phyloP scores from a whole-genome alignment of 2,888 invertebrate species.

The Lithophane semibrunnea region DNA sequence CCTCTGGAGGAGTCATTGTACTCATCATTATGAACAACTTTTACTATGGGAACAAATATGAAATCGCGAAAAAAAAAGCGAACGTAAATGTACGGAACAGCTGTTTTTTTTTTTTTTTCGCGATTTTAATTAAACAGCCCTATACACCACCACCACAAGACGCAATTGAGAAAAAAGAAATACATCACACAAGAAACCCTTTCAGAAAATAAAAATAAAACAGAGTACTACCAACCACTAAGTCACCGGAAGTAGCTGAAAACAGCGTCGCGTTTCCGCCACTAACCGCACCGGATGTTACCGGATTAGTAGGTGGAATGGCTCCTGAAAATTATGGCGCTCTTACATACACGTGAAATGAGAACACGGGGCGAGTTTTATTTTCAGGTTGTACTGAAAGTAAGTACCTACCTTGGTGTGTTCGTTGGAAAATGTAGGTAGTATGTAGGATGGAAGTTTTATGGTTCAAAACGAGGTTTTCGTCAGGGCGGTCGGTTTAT shows the following conservation, averaged over 20 bases:
- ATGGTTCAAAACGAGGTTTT: conserved; percentile 7
- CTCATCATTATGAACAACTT: too few species aligned
- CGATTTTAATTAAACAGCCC: too few species aligned
- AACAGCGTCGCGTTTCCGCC: conserved; percentile 74
- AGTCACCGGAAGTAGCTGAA: conserved; percentile 75
- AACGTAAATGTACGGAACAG: too few species aligned
- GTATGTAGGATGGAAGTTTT: conserved; percentile 5
- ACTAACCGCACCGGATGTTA: conserved; percentile 66
- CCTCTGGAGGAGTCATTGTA: too few species aligned
- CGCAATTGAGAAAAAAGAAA: conserved; percentile 12
- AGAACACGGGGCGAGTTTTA: conserved; percentile 54
- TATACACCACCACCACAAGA: conserved; percentile 5
- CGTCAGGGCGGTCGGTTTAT: not conserved
- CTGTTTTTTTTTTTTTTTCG: too few species aligned
- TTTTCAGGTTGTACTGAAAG: conserved; percentile 44
- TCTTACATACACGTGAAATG: conserved; percentile 60
- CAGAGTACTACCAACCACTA: conserved; percentile 63
- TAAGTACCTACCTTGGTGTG: conserved; percentile 12
- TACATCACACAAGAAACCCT: conserved; percentile 18
- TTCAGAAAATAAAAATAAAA: conserved; percentile 65
- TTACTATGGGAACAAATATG: too few species aligned
- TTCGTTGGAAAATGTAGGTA: conserved; percentile 3
- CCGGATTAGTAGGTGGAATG: conserved; percentile 66
- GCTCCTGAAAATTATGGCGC: conserved; percentile 63
- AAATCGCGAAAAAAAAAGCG: too few species aligned